Evolutionary conservation across 2,797 vertebrate species (phyloP).

Genomic region (Lepidocolaptes lacrymiger): DNA sequence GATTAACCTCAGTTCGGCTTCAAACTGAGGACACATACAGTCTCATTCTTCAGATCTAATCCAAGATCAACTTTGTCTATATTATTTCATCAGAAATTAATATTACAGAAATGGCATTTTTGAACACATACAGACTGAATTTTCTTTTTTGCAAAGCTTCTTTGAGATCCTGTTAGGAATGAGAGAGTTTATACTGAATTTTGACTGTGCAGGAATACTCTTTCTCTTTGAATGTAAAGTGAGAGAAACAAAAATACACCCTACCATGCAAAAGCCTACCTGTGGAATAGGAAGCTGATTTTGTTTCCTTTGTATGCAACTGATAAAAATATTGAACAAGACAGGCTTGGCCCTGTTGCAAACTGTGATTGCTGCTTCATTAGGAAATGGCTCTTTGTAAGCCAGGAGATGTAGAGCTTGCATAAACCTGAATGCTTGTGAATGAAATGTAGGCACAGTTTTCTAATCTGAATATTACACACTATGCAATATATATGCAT

Average conservation of each 20-base stretch:
- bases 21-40: conserved; percentile 31
- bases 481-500: not conserved
- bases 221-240: not conserved
- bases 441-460: conserved; percentile 48
- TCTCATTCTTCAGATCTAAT: conserved; percentile 43
- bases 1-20: conserved; percentile 52
- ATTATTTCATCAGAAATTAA: conserved; percentile 7
- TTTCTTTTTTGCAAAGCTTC: not conserved
- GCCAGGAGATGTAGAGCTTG: not conserved
- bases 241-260: not conserved
- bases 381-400: conserved; percentile 36
- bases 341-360: not conserved
- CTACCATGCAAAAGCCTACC: not conserved
- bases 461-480: not conserved
- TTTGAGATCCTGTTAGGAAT: not conserved
- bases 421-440: conserved; percentile 56
- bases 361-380: conserved; percentile 8
- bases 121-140: not conserved
- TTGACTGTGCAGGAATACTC: not conserved
- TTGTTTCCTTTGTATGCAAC: not conserved
- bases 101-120: not conserved
- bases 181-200: not conserved
- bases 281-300: not conserved
- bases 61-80: conserved; percentile 13
- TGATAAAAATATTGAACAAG: not conserved